These are phyloP conservation scores for Cydia pomonella DNA, from an alignment of 1,140 invertebrate genomes.

Conservation along the genomic window DNA sequence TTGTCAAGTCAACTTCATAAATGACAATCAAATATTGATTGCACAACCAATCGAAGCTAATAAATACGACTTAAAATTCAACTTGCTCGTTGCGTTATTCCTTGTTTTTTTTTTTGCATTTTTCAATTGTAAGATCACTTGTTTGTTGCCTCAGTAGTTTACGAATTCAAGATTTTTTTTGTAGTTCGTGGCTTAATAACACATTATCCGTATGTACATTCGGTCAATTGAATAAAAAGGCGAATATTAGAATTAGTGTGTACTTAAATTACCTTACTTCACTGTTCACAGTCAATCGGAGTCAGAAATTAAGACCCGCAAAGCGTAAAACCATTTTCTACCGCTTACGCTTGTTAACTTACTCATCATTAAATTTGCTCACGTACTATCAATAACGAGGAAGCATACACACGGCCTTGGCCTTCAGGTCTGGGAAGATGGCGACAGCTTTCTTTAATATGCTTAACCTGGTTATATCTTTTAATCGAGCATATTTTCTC, in stretches of 20 bases:
- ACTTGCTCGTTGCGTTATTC: constrained; percentile 8
- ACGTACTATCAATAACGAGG: background rate
- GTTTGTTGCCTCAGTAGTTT: too few species aligned
- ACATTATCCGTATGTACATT: too few species aligned
- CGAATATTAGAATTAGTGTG: too few species aligned
- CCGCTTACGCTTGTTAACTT: background rate
- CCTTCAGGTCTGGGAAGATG: background rate
- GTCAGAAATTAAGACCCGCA: too few species aligned
- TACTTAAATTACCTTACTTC: too few species aligned
- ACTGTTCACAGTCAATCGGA: too few species aligned
- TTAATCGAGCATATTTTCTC: background rate
- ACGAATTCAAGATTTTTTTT: too few species aligned
- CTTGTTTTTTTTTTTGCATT: background rate
- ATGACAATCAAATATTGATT: constrained; percentile 30
- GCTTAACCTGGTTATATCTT: background rate
- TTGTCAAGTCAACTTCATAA: constrained; percentile 18
- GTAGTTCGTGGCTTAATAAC: too few species aligned
- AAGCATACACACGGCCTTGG: background rate
- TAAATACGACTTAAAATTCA: constrained; percentile 8
- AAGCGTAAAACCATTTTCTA: background rate
- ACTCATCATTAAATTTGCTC: background rate
- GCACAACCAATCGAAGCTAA: constrained; percentile 29
- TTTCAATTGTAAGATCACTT: too few species aligned
- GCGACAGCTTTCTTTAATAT: constrained; percentile 11
- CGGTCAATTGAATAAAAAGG: too few species aligned